Conservation (phyloP, 2,797 vertebrate species). For the Sitta carolinensis region DNA sequence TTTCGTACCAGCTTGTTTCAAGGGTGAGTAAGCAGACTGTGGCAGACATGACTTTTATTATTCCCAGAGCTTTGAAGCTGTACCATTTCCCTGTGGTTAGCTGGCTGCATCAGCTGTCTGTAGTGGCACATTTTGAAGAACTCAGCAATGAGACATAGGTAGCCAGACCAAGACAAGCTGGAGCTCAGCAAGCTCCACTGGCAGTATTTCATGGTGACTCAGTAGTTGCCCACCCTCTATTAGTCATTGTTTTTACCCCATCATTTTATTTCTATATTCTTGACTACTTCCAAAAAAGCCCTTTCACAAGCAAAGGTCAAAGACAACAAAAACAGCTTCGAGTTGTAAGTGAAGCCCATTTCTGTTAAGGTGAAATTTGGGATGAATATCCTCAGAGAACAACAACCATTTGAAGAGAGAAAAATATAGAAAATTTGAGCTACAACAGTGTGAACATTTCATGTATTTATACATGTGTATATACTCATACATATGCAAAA, state of each 20-base stretch:
- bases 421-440: neutral
- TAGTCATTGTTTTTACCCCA: neutral
- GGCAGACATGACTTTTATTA: conserved; percentile 19
- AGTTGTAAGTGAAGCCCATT: neutral
- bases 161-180: neutral
- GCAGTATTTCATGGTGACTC: neutral
- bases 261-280: neutral
- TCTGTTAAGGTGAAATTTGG: neutral
- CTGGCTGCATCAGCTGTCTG: neutral
- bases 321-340: neutral
- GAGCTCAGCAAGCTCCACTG: neutral
- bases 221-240: neutral
- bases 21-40: conserved; percentile 50
- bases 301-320: neutral
- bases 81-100: neutral
- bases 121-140: conserved; percentile 1
- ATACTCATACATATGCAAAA: neutral
- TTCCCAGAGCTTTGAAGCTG: conserved; percentile 28
- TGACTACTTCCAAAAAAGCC: neutral
- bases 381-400: neutral
- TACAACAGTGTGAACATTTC: neutral
- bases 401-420: neutral
- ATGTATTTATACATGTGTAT: neutral
- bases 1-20: neutral
- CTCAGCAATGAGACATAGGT: neutral